Conservation (phyloP, 2,888 invertebrate genomes). For the Diabrotica balteata region DNA sequence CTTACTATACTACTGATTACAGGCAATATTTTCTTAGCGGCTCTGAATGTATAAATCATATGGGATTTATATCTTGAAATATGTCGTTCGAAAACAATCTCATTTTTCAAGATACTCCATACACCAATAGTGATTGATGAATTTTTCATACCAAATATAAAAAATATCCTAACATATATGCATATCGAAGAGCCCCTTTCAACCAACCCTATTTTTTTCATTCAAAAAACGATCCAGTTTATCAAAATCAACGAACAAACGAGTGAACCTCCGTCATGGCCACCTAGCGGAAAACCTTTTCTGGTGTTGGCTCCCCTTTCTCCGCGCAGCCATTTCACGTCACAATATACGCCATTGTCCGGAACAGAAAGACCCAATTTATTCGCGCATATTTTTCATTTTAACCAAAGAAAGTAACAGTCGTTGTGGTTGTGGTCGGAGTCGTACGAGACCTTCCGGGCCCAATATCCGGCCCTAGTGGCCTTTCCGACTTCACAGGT, state of each 20-base stretch:
- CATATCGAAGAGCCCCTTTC: too few relatives aligned
- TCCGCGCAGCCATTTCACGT: constrained; percentile 3
- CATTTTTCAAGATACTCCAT: too few relatives aligned
- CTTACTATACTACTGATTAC: too few relatives aligned
- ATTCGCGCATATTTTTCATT: constrained; percentile 52
- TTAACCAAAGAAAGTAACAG: constrained; percentile 47
- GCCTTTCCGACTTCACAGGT: constrained; percentile 40
- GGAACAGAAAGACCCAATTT: constrained; percentile 37
- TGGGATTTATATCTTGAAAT: too few relatives aligned
- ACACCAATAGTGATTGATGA: too few relatives aligned
- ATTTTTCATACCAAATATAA: too few relatives aligned
- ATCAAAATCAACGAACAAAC: constrained; percentile 26
- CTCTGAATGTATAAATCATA: too few relatives aligned
- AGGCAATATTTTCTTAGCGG: too few relatives aligned
- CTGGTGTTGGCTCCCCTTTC: constrained; percentile 10
- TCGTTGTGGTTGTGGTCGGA: constrained; percentile 36
- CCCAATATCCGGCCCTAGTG: constrained; percentile 47
- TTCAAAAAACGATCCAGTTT: constrained; percentile 24
- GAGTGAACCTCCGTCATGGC: constrained; percentile 19
- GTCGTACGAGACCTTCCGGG: constrained; percentile 44
- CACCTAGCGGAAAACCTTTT: constrained; percentile 26
- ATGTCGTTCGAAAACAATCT: too few relatives aligned
- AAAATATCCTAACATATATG: too few relatives aligned
- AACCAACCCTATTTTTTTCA: constrained; percentile 14
- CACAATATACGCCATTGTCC: constrained; percentile 36